Evolutionary conservation across 2,888 invertebrate genomes (phyloP), one percentile per base, ranked within the genome.

Genomic region (Anodontia alba): DNA sequence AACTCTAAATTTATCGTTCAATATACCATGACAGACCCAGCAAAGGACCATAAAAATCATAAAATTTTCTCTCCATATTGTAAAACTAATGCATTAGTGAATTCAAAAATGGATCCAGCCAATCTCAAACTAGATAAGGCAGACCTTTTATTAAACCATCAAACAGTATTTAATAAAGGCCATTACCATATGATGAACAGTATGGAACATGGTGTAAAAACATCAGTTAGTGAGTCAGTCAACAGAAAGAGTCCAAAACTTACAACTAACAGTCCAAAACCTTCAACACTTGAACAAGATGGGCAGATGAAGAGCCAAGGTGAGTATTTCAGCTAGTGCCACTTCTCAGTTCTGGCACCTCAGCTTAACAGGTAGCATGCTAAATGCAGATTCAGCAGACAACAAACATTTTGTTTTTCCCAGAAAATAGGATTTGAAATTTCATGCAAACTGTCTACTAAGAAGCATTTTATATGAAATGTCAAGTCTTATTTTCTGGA

Each of bases 1-100:
- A 82, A 79, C 57, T 76, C 87, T 68, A 89, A 89, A 81, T 86
- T 91, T 43, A 91, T 90, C 46, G 90, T 91, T 54, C 90, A 89
- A 38, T 90, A 87, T 87, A 79, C 90, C 71, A 73, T 79, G 54
- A 36, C 51, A 26, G 78, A 80, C 57, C 74, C 74, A 68, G 79
- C 76, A 29, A 83, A 68, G 67, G 62, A 71, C 33, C 38, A 72
- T 15, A 75, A 74, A 75, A 86, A 86, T 80, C 81, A 86, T 42
- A 83, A 83, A 73, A 66, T 78, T 77, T 71, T 83, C 71, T 79
- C 85, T 70, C 76, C 76, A 51, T 78, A 68, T 26, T 33, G 5
- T 33, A 67, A 57, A 23, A 57, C 70, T 26, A 76, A 78, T 20
- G 76, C 62, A 57, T 66, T 71, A 38, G 62, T 84, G 36, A 82